Evolutionary conservation across 2,888 invertebrate genomes (phyloP).

Genomic region (Bombyx huttoni): DNA sequence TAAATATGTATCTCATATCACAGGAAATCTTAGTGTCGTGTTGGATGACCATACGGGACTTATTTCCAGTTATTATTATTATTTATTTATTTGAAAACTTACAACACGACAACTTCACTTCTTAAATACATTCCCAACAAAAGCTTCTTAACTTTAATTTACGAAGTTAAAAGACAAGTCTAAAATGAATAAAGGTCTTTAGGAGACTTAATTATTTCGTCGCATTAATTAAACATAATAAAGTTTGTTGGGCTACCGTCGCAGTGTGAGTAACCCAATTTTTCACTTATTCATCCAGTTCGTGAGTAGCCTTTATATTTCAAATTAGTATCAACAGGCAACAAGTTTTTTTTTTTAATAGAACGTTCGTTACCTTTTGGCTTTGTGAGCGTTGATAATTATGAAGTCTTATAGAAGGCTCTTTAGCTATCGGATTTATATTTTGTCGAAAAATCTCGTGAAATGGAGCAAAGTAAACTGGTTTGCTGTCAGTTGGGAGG

Average conservation of each 20-base stretch:
- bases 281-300: not conserved
- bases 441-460: constrained; percentile 12
- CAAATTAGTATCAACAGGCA: not conserved
- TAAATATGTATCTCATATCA: too few relatives aligned
- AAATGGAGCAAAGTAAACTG: constrained; percentile 9
- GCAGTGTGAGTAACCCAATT: constrained; percentile 4
- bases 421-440: constrained; percentile 11
- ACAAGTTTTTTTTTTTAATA: not conserved
- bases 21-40: too few relatives aligned
- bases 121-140: not conserved
- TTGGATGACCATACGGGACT: too few relatives aligned
- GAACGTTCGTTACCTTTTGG: not conserved
- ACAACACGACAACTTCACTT: too few relatives aligned
- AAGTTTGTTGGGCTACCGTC: constrained; percentile 11
- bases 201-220: constrained; percentile 20
- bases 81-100: too few relatives aligned
- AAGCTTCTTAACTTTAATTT: constrained; percentile 12
- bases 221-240: constrained; percentile 22
- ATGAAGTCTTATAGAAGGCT: constrained; percentile 17
- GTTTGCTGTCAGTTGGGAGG: constrained; percentile 11
- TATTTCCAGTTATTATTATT: too few relatives aligned
- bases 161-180: constrained; percentile 18
- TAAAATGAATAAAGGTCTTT: constrained; percentile 20
- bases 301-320: not conserved
- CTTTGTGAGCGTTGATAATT: constrained; percentile 4